Conservation (phyloP, 2,888 invertebrate species). For the Xestoiulus laeticollis region DNA sequence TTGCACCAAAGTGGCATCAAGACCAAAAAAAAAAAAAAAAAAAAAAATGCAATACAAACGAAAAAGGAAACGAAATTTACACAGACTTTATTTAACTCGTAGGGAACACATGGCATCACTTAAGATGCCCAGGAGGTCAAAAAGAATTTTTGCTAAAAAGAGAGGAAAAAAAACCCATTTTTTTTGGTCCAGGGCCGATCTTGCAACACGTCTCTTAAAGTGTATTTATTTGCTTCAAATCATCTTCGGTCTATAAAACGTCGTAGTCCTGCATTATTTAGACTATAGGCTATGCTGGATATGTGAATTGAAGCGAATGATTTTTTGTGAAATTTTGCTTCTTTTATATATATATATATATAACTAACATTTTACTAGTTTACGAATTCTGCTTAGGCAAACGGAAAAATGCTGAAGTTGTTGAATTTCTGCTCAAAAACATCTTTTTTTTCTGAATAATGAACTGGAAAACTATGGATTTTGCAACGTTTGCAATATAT, state of each 20-base stretch:
- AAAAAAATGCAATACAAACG: constrained; percentile 11
- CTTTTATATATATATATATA: too few relatives aligned
- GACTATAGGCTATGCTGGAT: background rate
- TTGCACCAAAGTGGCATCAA: constrained; percentile 32
- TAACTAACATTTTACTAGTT: background rate
- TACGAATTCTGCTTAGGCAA: background rate
- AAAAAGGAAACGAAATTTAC: constrained; percentile 45
- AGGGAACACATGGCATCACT: constrained; percentile 42
- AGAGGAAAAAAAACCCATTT: background rate
- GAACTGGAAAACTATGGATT: background rate
- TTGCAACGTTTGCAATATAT: background rate
- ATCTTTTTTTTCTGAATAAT: background rate
- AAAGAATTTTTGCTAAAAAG: background rate
- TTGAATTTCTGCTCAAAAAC: constrained; percentile 16
- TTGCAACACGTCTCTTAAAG: background rate
- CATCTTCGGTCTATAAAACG: background rate
- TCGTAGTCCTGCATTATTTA: constrained; percentile 12
- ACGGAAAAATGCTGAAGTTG: background rate
- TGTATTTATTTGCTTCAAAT: constrained; percentile 9
- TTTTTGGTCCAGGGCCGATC: background rate
- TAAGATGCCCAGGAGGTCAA: constrained; percentile 34
- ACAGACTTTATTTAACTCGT: constrained; percentile 28
- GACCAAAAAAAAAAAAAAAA: background rate
- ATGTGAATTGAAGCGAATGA: constrained; percentile 4
- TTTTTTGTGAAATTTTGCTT: background rate